These are phyloP conservation scores for Oophaga pumilio DNA, from an alignment of 2,113 vertebrate genomes.

Conservation along the genomic window DNA sequence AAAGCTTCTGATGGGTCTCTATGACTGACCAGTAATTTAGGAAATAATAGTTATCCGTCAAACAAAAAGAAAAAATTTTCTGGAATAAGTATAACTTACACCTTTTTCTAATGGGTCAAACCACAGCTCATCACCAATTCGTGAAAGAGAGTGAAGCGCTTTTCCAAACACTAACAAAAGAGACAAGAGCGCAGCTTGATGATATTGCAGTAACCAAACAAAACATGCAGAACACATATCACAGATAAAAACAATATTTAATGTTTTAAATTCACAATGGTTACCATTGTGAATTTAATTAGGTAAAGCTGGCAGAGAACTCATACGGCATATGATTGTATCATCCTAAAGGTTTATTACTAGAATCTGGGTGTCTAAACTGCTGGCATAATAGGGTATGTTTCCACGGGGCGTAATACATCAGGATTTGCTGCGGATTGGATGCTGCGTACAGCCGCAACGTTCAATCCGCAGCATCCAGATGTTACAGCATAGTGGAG, in stretches of 20 bases:
- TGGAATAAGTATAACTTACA: conserved; percentile 73
- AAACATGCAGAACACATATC: not conserved
- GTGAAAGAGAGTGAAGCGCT: conserved; percentile 84
- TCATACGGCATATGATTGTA: too few species aligned
- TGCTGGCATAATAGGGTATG: too few species aligned
- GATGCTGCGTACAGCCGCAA: too few species aligned
- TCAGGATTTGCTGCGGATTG: too few species aligned
- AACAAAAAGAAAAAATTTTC: not conserved
- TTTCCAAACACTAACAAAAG: conserved; percentile 83
- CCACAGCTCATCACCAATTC: conserved; percentile 87
- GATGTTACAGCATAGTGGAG: too few species aligned
- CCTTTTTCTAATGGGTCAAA: conserved; percentile 86
- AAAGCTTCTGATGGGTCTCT: not conserved
- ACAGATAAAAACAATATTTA: not conserved
- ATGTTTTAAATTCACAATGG: too few species aligned
- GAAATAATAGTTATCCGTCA: not conserved
- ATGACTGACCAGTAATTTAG: not conserved
- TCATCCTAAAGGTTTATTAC: too few species aligned
- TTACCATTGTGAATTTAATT: too few species aligned
- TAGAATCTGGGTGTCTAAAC: too few species aligned
- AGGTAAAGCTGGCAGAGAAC: too few species aligned
- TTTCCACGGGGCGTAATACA: too few species aligned
- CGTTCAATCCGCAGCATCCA: too few species aligned
- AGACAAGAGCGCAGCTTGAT: conserved; percentile 46
- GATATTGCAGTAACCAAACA: not conserved